Evolutionary conservation across 2,888 invertebrate species (phyloP).

Genomic region (Oscheius onirici): DNA sequence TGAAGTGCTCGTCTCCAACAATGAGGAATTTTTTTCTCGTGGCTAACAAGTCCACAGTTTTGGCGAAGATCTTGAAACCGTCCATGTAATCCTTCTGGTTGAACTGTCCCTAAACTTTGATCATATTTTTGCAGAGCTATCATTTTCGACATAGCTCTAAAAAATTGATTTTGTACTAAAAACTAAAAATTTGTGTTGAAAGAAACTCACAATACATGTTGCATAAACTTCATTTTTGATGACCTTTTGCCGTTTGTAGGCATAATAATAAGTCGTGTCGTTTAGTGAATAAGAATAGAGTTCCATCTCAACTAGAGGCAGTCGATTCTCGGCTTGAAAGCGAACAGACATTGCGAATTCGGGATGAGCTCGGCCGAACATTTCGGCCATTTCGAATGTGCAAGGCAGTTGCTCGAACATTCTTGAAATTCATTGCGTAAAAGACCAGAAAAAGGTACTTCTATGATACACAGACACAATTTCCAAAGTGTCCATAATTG

Average conservation of each 20-base stretch:
- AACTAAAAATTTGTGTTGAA: no score
- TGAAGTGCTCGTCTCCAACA: neutral
- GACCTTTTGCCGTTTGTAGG: neutral
- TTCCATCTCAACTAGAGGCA: neutral
- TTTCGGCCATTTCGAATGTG: neutral
- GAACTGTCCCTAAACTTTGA: neutral
- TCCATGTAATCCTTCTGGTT: neutral
- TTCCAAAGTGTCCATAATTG: no score
- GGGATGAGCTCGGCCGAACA: neutral
- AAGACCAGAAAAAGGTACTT: no score
- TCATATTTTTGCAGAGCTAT: neutral
- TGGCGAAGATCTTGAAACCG: neutral
- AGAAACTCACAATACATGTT: neutral
- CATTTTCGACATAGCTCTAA: no score
- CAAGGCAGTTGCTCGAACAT: constrained; percentile 7
- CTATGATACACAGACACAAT: no score
- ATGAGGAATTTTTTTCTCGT: neutral
- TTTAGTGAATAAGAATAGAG: neutral
- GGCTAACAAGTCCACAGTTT: neutral
- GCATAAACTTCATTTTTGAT: neutral
- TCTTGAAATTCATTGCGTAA: neutral
- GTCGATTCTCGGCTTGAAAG: constrained; percentile 6
- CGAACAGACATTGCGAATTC: constrained; percentile 3
- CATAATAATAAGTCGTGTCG: neutral
- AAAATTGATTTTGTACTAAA: no score